phyloP scores from a whole-genome alignment of 2,113 vertebrate species.

The Sylvilagus bachmani region DNA sequence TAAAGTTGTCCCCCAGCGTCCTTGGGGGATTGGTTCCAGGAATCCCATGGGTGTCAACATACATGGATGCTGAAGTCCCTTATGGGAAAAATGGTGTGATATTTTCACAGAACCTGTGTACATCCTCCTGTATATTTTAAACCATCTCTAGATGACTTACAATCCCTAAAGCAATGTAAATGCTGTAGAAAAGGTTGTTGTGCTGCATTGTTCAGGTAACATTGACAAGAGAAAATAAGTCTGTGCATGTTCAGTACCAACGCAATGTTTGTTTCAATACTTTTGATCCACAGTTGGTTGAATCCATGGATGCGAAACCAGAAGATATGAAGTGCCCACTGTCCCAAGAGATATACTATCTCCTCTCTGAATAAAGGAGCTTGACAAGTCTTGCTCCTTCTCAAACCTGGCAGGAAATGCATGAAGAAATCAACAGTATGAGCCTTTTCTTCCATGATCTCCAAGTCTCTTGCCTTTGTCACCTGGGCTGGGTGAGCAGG shows the following conservation, averaged over 20 bases:
- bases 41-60: not conserved
- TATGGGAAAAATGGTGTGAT: not conserved
- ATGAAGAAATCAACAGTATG: not conserved
- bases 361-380: not conserved
- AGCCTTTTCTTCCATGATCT: accelerated
- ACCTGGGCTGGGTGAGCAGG: not conserved
- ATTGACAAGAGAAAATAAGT: not conserved
- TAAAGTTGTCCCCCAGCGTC: not conserved
- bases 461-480: constrained; percentile 22
- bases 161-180: no score
- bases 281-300: not conserved
- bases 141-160: not conserved
- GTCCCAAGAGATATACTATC: not conserved
- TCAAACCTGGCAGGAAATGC: constrained; percentile 44
- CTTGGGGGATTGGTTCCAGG: not conserved
- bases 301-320: not conserved
- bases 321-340: not conserved
- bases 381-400: not conserved
- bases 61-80: not conserved
- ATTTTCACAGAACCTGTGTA: no score
- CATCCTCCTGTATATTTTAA: not conserved
- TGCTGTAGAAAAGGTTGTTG: no score
- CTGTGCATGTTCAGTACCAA: not conserved
- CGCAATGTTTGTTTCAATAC: not conserved
- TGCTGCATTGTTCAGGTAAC: not conserved